These are phyloP conservation scores for Nothoprocta pentlandii DNA, from an alignment of 2,113 vertebrate genomes.

Conservation along the genomic window DNA sequence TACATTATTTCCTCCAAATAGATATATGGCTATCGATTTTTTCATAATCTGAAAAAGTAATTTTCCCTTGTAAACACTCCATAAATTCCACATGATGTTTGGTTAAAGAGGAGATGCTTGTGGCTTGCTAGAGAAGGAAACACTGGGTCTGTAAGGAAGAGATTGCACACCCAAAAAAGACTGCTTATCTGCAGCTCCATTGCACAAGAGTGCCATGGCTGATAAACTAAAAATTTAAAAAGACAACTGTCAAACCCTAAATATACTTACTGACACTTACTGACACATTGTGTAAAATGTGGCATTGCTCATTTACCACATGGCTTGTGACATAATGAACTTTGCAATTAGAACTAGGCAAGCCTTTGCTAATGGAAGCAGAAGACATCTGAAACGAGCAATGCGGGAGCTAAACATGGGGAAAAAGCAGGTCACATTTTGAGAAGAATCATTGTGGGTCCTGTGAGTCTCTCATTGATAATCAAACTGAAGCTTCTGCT, in stretches of 20 bases:
- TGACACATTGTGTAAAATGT: constrained; percentile 4
- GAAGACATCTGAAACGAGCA: constrained; percentile 31
- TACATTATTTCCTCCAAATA: neutral
- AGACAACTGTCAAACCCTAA: neutral
- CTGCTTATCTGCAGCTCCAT: neutral
- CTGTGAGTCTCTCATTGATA: constrained; percentile 5
- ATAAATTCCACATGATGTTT: neutral
- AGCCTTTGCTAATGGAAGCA: neutral
- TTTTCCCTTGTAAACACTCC: neutral
- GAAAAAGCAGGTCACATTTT: constrained; percentile 27
- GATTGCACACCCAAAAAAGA: neutral
- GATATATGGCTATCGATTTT: neutral
- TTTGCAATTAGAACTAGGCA: constrained; percentile 4
- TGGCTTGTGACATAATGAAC: constrained; percentile 17
- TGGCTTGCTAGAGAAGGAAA: neutral
- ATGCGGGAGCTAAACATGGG: constrained; percentile 24
- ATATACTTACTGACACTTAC: neutral
- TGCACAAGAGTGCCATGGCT: neutral
- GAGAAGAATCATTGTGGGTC: constrained; percentile 10
- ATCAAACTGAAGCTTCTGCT: neutral
- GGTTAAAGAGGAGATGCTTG: neutral
- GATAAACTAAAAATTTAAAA: neutral
- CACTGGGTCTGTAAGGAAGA: neutral
- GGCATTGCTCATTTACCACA: constrained; percentile 3
- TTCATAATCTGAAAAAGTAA: neutral